Evolutionary conservation across 2,797 vertebrate species (phyloP), one percentile per base, ranked within the genome.

Genomic region (Acanthis flammea): DNA sequence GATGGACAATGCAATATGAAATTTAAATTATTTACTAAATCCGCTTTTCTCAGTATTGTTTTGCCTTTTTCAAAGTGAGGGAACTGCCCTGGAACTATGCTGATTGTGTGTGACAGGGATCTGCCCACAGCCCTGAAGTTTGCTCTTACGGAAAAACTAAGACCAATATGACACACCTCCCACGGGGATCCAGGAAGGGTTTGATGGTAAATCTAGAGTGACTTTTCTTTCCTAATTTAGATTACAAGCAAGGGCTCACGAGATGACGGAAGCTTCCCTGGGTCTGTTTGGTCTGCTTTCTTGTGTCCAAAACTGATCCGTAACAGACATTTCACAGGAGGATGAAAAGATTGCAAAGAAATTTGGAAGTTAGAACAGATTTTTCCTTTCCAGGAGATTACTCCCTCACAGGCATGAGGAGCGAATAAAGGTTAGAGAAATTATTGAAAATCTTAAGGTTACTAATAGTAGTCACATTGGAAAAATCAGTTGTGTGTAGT

Each of bases 161-260:
- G 35, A 28, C 9, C 31, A 30, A 2, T 24, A 50, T 11, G 19
- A 23, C 37, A 44, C 14, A 41, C 41, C 19, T 91, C 28, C n/a
- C 67, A 31, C 1, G 0, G 39, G 39, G 6, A 35, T 23, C 8
- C 31, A 7, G 25, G 37, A 41, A 41, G 31, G 1, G 3, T 21
- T 79, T 58, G 25, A 31, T 79, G 39, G 51, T 66, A 94, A 72
- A 82, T 42, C 8, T 24, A n/a, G 9, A 8, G 30, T 73, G 63
- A 75, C 35, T 84, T 39, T 21, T 45, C 24, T 55, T 61, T 51
- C 19, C 31, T 33, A 24, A 9, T 1, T n/a, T 37, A 48, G 14
- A 16, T 58, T 70, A 50, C 55, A 55, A 78, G 19, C 3, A 1
- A 33, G 28, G 86, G 27, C 12, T 70, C 19, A 27, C 1, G 3